phyloP scores from a whole-genome alignment of 2,113 vertebrate genomes.

The Alouatta palliata region DNA sequence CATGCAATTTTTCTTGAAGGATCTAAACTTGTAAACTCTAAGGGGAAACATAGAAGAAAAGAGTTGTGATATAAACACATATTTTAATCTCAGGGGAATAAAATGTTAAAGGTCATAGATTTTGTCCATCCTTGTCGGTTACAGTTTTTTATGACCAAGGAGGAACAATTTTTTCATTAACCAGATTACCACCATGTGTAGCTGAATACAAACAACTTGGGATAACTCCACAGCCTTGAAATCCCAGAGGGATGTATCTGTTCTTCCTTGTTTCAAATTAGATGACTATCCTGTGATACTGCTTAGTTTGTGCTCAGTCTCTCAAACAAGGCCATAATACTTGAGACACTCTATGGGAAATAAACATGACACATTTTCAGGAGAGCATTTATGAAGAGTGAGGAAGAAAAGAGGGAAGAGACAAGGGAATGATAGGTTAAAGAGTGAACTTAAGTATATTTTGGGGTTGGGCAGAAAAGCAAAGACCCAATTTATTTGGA shows the following conservation, averaged over 20 bases:
- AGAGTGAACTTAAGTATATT: not conserved
- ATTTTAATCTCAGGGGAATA: conserved; percentile 71
- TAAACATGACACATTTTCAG: not conserved
- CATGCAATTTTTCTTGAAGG: conserved; percentile 70
- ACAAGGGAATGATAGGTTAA: not conserved
- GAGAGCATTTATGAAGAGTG: not conserved
- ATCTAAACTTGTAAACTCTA: conserved; percentile 70
- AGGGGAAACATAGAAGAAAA: conserved; percentile 46
- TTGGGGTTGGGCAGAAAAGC: not conserved
- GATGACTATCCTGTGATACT: not conserved
- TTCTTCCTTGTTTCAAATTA: not conserved
- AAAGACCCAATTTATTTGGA: not conserved
- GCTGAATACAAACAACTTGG: not conserved
- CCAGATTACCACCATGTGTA: not conserved
- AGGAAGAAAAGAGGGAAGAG: not conserved
- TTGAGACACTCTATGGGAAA: not conserved
- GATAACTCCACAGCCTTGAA: not conserved
- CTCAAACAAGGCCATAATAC: not conserved
- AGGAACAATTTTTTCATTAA: conserved; percentile 29
- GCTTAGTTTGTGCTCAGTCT: not conserved
- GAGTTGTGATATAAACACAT: conserved; percentile 61
- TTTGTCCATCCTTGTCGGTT: conserved; percentile 22
- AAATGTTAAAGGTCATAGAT: conserved; percentile 12
- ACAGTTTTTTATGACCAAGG: conserved; percentile 40
- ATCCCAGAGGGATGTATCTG: not conserved